phyloP scores from a whole-genome alignment of 2,888 invertebrate species.

The Eristalis arbustorum region DNA sequence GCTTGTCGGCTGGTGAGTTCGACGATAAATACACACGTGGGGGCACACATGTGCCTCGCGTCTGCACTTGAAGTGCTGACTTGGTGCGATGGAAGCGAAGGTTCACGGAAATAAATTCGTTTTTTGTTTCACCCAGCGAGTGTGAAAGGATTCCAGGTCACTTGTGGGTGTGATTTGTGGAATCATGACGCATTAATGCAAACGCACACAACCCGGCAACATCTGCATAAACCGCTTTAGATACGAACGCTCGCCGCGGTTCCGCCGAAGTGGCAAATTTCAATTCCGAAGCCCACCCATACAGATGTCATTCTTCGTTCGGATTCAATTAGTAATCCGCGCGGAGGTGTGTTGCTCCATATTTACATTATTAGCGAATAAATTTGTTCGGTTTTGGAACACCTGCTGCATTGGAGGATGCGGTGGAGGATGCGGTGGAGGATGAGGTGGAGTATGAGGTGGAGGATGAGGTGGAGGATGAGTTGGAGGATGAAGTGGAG shows the following conservation, averaged over 20 bases:
- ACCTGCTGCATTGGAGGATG: neutral
- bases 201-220: neutral
- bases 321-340: constrained; percentile 18
- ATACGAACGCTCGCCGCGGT: neutral
- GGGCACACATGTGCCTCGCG: neutral
- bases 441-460: no score
- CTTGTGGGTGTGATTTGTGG: neutral
- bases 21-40: no score
- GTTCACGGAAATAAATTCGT: neutral
- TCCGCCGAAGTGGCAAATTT: neutral
- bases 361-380: neutral
- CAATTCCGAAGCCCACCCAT: neutral
- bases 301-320: neutral
- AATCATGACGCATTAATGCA: constrained; percentile 1
- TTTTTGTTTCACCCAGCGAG: neutral
- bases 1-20: neutral
- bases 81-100: neutral
- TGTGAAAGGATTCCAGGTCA: neutral
- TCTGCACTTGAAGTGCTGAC: neutral
- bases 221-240: constrained; percentile 4
- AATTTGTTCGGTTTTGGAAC: neutral
- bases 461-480: no score
- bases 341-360: neutral
- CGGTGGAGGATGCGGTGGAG: neutral
- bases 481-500: no score